Base-by-base conservation (phyloP, 23 tunicate genomes). In the Clavelina lepadiformis region DNA sequence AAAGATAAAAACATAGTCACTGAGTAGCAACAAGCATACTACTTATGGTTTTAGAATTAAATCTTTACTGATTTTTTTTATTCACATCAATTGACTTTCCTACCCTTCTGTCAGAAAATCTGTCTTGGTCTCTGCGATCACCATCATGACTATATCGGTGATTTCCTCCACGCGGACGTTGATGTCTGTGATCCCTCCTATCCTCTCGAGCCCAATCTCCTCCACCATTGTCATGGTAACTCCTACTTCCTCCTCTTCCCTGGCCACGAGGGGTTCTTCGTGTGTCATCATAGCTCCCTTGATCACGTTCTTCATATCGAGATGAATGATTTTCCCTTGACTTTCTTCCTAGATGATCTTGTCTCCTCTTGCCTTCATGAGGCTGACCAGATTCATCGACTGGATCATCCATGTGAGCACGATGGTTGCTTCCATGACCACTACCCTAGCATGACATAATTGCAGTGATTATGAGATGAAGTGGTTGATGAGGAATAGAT, bases 351-450 rank as follows among this genome's bases (percentile, higher is more conserved):
- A 11, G 50, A 44, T 44, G 50, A 44, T 54, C 6, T 54, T 54
- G 24, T 13, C 22, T 22, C 11, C 5, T 52, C 6, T 19, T 52
- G 58, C 20, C 5, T 8, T 19, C 58, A 3, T 21, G 31, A 8
- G 7, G 35, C 15, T 11, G 20, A 57, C 38, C 33, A 33, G 5
- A 66, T 57, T 57, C 55, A 26, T 36, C 73, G 7, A 2, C 19
- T 7, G 75, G 75, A 18, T 78, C 84, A 59, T 78, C 84, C 84
- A 78, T 78, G 38, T 78, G 84, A 28, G 84, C 84, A 41, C 31
- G 73, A 58, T 71, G 35, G 15, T 45, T 22, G 24, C 45, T 38
- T 59, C 59, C 23, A 53, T 53, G 59, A 22, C 22, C 11, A 58
- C 15, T 28, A 30, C 65, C 32, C 15, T 26, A 58, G 35, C n/a